phyloP scores from a whole-genome alignment of 2,113 vertebrate species.

The Actinemys pallida region DNA sequence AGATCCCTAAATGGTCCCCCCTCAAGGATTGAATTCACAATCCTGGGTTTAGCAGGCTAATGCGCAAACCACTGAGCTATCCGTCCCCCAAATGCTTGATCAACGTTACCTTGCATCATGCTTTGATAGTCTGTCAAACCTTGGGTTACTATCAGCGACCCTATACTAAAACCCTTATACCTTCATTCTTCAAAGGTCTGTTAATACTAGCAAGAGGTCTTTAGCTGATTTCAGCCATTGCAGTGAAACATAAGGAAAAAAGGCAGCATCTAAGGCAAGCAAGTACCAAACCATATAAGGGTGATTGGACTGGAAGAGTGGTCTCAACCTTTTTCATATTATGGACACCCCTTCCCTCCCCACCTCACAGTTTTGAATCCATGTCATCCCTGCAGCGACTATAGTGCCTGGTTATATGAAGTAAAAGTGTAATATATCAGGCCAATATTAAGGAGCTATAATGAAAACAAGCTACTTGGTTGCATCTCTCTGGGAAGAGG shows the following conservation, averaged over 20 bases:
- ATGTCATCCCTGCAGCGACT: neutral
- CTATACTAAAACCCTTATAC: neutral
- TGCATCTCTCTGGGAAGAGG: neutral
- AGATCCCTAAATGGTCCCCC: too few relatives aligned
- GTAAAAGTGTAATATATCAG: neutral
- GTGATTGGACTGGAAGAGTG: neutral
- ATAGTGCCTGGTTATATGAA: neutral
- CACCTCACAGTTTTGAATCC: neutral
- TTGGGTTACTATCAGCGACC: neutral
- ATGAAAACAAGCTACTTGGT: neutral
- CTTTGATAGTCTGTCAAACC: neutral
- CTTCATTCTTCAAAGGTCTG: neutral
- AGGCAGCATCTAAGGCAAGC: neutral
- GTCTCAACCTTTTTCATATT: neutral
- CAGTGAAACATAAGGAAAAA: neutral
- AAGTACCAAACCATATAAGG: neutral
- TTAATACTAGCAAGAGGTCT: neutral
- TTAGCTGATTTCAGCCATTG: neutral
- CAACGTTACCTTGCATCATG: neutral
- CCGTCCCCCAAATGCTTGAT: rapidly evolving
- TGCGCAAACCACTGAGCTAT: too few relatives aligned
- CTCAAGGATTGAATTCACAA: too few relatives aligned
- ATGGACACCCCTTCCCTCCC: neutral
- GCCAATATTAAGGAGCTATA: neutral
- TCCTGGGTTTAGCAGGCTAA: too few relatives aligned